These are phyloP conservation scores for Hiodon alosoides DNA, from an alignment of 2,113 vertebrate genomes.

Conservation along the genomic window DNA sequence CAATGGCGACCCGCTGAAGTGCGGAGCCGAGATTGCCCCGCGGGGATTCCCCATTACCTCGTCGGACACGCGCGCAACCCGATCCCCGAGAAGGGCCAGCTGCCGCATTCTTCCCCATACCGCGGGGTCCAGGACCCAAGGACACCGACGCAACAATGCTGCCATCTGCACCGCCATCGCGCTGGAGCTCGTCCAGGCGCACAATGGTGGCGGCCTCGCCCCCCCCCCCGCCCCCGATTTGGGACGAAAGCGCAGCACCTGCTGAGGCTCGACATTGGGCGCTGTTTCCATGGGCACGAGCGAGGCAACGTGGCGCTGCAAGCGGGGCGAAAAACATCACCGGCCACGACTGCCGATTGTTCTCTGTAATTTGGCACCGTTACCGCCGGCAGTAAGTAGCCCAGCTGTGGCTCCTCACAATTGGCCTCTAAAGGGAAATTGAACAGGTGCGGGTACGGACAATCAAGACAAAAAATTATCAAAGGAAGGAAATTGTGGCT, in stretches of 20 bases:
- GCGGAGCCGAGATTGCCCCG: neutral
- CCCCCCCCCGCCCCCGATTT: neutral
- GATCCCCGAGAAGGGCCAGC: neutral
- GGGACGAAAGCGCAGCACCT: neutral
- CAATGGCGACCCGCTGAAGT: neutral
- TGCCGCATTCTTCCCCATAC: neutral
- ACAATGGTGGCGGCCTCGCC: too few species aligned
- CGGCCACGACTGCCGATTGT: neutral
- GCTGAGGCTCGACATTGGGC: neutral
- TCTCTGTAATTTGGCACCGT: constrained; percentile 1
- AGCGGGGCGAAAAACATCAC: neutral
- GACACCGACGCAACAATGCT: neutral
- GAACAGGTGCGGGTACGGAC: neutral
- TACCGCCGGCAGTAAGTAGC: neutral
- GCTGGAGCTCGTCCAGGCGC: too few species aligned
- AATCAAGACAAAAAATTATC: neutral
- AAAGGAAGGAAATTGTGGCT: neutral
- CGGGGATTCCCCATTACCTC: neutral
- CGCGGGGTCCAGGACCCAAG: neutral
- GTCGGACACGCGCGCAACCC: neutral
- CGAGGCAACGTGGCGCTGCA: neutral
- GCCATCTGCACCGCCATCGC: neutral
- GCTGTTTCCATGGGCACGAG: neutral
- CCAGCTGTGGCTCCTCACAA: constrained; percentile 1
- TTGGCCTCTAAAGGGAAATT: neutral